phyloP scores from a whole-genome alignment of 1,140 invertebrate genomes.

The Zaprionus ornatus region DNA sequence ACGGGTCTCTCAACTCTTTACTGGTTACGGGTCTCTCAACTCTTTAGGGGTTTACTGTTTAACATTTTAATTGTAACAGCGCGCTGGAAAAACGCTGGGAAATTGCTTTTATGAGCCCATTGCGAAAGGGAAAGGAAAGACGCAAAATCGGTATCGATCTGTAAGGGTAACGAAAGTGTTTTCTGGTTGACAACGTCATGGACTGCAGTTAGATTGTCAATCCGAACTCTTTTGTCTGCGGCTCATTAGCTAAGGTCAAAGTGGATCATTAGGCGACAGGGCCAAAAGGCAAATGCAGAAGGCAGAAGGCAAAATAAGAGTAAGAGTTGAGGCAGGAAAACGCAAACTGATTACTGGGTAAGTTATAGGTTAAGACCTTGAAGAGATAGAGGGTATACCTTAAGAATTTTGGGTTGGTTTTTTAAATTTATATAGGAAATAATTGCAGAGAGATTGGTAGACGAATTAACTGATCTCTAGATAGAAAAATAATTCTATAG shows the following conservation, averaged over 20 bases:
- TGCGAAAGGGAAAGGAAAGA: background rate
- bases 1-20: constrained; percentile 44
- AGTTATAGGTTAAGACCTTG: background rate
- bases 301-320: background rate
- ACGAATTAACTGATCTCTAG: background rate
- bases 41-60: constrained; percentile 63
- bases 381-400: background rate
- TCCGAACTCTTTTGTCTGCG: background rate
- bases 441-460: background rate
- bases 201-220: constrained; percentile 16
- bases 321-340: background rate
- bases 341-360: background rate
- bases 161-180: constrained; percentile 66
- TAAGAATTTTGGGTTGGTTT: background rate
- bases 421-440: background rate
- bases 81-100: constrained; percentile 16
- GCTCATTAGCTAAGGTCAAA: constrained; percentile 75
- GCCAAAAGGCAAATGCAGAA: constrained; percentile 46
- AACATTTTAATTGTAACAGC: constrained; percentile 80
- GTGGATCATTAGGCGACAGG: constrained; percentile 54
- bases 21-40: constrained; percentile 59
- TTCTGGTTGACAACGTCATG: constrained; percentile 24
- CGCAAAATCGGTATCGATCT: background rate
- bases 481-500: background rate
- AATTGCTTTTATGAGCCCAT: constrained; percentile 37